phyloP scores from a whole-genome alignment of 2,797 vertebrate genomes.

The Euthynnus affinis region DNA sequence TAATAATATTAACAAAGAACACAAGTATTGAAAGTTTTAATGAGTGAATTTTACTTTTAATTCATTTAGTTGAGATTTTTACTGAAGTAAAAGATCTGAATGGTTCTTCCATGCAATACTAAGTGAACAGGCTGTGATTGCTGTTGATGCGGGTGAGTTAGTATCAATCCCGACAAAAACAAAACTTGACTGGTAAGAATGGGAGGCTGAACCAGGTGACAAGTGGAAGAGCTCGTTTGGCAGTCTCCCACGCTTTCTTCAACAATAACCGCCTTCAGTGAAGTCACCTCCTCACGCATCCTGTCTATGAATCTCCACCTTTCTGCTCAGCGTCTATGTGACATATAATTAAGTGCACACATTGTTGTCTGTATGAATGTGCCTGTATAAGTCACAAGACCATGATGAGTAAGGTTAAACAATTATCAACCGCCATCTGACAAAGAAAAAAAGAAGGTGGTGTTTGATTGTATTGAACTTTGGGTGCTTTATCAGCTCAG shows the following conservation, averaged over 20 bases:
- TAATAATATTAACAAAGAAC: no score
- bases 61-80: neutral
- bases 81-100: neutral
- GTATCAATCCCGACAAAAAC: conserved; percentile 49
- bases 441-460: neutral
- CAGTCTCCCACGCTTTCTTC: conserved; percentile 60
- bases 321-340: conserved; percentile 7
- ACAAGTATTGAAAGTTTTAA: no score
- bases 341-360: conserved; percentile 18
- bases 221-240: conserved; percentile 74
- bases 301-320: conserved; percentile 13
- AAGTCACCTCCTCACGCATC: conserved; percentile 50
- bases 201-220: conserved; percentile 60
- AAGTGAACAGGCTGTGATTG: conserved; percentile 53
- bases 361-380: conserved; percentile 37
- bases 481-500: neutral
- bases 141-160: conserved; percentile 9
- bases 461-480: neutral
- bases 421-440: conserved; percentile 2
- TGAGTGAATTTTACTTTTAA: no score
- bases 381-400: conserved; percentile 29
- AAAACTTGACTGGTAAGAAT: conserved; percentile 69
- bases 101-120: neutral
- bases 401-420: neutral
- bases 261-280: conserved; percentile 70